Conservation (phyloP, 2,113 vertebrate species). For the Helogale parvula region DNA sequence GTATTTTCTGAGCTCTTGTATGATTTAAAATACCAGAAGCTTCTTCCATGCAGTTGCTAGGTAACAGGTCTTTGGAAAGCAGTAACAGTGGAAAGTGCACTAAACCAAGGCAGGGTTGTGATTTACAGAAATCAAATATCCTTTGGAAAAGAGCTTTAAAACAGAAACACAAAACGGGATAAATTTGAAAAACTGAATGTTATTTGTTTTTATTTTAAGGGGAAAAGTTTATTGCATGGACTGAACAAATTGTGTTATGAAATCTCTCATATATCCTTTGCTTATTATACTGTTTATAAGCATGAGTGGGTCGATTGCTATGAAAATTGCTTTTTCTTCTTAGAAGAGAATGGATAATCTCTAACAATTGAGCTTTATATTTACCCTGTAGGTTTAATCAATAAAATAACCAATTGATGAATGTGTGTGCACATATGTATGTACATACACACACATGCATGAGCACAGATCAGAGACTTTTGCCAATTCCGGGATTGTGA, state of each 20-base stretch:
- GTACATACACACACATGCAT: rapidly evolving
- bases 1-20: slow-evolving; percentile 17
- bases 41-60: slow-evolving; percentile 67
- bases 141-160: slow-evolving; percentile 6
- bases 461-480: not conserved
- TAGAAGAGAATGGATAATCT: not conserved
- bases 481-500: not conserved
- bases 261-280: not conserved
- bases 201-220: slow-evolving; percentile 15
- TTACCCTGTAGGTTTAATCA: not conserved
- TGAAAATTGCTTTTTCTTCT: not conserved
- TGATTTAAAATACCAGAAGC: slow-evolving; percentile 20
- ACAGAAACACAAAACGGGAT: not conserved
- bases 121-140: slow-evolving; percentile 53
- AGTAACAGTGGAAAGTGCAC: not conserved
- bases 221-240: not conserved
- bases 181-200: not conserved
- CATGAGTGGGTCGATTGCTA: not conserved
- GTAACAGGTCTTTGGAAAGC: slow-evolving; percentile 61
- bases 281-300: not conserved
- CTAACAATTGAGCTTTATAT: not conserved
- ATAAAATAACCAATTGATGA: not conserved
- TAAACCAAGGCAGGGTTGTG: slow-evolving; percentile 4
- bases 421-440: too few relatives aligned
- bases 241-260: not conserved